Base-by-base conservation (phyloP, 2,797 vertebrate genomes). In the Leontocebus nigricollis region DNA sequence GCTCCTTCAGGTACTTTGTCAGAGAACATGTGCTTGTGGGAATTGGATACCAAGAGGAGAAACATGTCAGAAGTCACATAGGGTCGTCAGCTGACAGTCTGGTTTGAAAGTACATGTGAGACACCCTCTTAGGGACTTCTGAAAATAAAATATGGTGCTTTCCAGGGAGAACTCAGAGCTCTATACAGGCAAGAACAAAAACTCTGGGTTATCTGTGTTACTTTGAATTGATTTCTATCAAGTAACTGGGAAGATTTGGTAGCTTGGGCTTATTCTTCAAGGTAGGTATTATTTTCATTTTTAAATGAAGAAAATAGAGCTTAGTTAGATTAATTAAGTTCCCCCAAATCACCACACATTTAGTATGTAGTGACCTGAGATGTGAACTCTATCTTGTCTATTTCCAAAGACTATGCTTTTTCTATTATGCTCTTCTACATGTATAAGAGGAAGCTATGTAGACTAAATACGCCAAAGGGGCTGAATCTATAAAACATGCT, bases 391-490 rank as follows among this genome's bases (percentile, higher is more conserved):
- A 36, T 27, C 22, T 95, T 93, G 36, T 80, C 59, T 90, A 27
- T 83, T 92, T 93, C 70, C 36, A 95, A 94, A 88, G n/a, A 22
- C 79, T 72, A 52, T 61, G 48, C 7, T 88, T 94, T 97, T 94
- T 85, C 73, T 95, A 50, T 50, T 72, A 67, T 79, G 57, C 27
- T 96, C 57, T 93, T 79, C 75, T 83, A 64, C 39, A 75, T 92
- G 92, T 93, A 39, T 73, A 87, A 61, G 17, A 97, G 39, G 93
- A 83, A 72, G n/a, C 22, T 90, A 87, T 95, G 80, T 84, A 61
- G 41, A 93, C 79, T 88, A 96, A 93, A 81, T 76, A 93, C 85
- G 55, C 93, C 46, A 96, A 79, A 96, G 89, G 46, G 86, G 64
- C 83, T 96, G 79, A 75, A 52, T 94, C 80, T 95, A 87, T 89